These are phyloP conservation scores for Stratiolaelaps scimitus DNA, from an alignment of 1,140 invertebrate species.

Conservation along the genomic window DNA sequence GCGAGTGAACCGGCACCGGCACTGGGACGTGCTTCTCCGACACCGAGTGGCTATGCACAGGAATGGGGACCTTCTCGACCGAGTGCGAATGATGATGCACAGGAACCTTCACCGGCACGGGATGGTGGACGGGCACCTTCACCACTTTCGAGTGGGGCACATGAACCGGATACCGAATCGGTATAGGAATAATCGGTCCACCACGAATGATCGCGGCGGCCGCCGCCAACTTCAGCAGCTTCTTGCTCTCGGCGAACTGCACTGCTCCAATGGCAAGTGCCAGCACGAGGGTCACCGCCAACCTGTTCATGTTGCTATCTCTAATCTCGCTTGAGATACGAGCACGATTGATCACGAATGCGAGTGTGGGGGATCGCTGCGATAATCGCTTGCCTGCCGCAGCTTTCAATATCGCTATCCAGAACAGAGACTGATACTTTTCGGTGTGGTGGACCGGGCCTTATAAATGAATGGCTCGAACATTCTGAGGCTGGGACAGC, in stretches of 20 bases:
- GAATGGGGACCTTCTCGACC: slow-evolving; percentile 14
- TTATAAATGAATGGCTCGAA: no score
- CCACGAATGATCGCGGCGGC: slow-evolving; percentile 24
- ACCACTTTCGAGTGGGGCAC: slow-evolving; percentile 26
- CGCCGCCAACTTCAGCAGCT: slow-evolving; percentile 24
- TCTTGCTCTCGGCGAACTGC: slow-evolving; percentile 24
- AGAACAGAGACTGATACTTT: no score
- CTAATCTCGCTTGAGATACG: no score
- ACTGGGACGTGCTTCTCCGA: slow-evolving; percentile 18
- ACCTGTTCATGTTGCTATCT: slow-evolving; percentile 8
- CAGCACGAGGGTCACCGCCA: not conserved
- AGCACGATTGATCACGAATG: no score
- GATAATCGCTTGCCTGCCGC: no score
- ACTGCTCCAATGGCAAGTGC: slow-evolving; percentile 5
- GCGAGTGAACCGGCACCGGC: not conserved
- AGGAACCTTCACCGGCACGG: slow-evolving; percentile 10
- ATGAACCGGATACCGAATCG: slow-evolving; percentile 11
- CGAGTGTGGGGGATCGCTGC: no score
- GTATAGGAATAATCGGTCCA: slow-evolving; percentile 23
- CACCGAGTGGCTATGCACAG: slow-evolving; percentile 5
- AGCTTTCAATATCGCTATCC: no score
- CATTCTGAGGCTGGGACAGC: no score
- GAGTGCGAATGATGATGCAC: slow-evolving; percentile 14
- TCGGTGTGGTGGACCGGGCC: no score
- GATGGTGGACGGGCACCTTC: slow-evolving; percentile 3